A percentile compares a stretch with the other conserved stretches of the same genome.
Conservation (phyloP, 1,140 invertebrate genomes). For the Muscidifurax raptorellus region DNA sequence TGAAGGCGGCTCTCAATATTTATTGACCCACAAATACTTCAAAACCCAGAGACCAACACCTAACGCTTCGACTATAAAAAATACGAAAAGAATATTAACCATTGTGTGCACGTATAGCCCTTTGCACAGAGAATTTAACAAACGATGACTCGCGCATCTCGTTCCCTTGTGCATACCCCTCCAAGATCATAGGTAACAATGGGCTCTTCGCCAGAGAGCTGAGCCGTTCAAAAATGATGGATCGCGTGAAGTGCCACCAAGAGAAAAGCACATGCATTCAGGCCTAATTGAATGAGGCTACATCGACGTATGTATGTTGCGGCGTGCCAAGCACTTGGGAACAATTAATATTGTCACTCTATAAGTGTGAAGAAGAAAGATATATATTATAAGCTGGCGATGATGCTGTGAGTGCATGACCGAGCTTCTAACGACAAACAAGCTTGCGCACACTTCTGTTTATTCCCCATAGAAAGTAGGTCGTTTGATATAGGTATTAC, state of each 20-base stretch:
- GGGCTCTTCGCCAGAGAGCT: background rate
- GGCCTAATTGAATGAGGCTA: background rate
- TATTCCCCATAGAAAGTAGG: background rate
- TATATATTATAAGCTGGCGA: no score
- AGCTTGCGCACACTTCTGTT: background rate
- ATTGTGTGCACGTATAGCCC: background rate
- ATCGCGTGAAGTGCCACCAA: background rate
- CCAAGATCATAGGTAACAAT: background rate
- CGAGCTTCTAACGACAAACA: background rate
- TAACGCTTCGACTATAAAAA: background rate
- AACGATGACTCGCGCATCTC: background rate
- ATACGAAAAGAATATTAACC: background rate
- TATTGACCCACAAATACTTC: background rate
- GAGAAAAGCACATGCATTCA: background rate
- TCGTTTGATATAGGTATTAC: background rate
- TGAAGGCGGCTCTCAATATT: background rate
- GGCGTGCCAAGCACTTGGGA: background rate
- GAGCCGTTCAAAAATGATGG: conserved; percentile 1
- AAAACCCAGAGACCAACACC: background rate
- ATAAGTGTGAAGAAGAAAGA: background rate
- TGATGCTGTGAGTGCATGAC: background rate
- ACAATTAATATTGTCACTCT: background rate
- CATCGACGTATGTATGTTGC: background rate
- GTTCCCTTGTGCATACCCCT: background rate
- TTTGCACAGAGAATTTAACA: background rate